phyloP scores from a whole-genome alignment of 2,113 vertebrate species.

The Psittacus erithacus region DNA sequence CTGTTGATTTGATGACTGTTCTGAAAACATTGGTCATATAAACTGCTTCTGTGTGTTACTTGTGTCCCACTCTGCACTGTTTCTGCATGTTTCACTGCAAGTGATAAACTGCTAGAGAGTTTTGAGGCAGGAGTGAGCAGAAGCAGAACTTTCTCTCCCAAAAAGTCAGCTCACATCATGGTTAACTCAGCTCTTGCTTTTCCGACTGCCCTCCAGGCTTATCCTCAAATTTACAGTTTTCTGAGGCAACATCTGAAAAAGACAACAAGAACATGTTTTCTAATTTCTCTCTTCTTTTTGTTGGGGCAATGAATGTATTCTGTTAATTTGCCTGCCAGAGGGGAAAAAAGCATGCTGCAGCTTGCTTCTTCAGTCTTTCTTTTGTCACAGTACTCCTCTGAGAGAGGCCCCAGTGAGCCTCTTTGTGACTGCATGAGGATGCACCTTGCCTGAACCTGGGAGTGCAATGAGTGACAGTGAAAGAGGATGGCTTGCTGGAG shows the following conservation, averaged over 20 bases:
- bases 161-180: not conserved
- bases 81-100: not conserved
- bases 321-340: not conserved
- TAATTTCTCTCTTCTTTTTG: not conserved
- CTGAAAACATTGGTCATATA: not conserved
- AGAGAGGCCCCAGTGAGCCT: not conserved
- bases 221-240: not conserved
- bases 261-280: accelerated
- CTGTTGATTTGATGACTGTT: not conserved
- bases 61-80: not conserved
- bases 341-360: not conserved
- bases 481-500: not conserved
- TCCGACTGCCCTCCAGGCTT: not conserved
- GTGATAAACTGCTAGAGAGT: not conserved
- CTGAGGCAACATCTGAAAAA: not conserved
- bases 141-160: not conserved
- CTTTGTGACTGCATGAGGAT: not conserved
- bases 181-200: not conserved
- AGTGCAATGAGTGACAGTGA: not conserved
- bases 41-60: not conserved
- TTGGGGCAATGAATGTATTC: not conserved
- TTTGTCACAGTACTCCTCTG: not conserved
- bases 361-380: not conserved
- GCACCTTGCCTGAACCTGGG: not conserved
- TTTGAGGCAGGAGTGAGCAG: not conserved